Evolutionary conservation across 2,113 vertebrate genomes (phyloP).

Genomic region (Callipepla californica): DNA sequence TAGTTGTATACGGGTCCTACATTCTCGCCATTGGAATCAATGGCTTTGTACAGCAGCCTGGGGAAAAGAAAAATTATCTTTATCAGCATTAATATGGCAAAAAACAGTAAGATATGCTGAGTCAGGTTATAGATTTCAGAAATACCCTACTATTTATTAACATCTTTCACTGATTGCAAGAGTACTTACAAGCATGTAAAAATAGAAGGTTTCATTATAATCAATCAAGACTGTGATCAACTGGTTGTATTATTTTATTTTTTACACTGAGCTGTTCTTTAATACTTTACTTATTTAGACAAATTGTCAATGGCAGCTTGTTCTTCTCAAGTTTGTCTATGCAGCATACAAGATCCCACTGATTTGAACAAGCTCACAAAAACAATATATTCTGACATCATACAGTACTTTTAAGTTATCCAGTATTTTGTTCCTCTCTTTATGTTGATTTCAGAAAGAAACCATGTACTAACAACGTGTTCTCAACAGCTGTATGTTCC

Average conservation of each 20-base stretch:
- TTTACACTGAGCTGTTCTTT: neutral
- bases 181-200: neutral
- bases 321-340: neutral
- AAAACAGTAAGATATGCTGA: neutral
- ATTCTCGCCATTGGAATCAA: conserved; percentile 96
- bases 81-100: neutral
- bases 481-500: neutral
- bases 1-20: conserved; percentile 97
- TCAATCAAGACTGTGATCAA: neutral
- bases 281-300: neutral
- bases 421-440: too few relatives aligned
- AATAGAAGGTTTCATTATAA: neutral
- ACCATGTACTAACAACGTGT: neutral
- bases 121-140: neutral
- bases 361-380: neutral
- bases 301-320: neutral
- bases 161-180: neutral
- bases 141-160: neutral
- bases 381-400: neutral
- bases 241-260: neutral
- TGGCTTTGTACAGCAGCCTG: conserved; percentile 96
- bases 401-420: neutral
- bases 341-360: neutral
- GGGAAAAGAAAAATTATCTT: neutral
- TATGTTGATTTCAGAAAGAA: neutral